A percentile compares a stretch with the other conserved stretches of the same genome.
Evolutionary conservation across 2,888 invertebrate species (phyloP).

Genomic region (Acanthosoma haemorrhoidale): DNA sequence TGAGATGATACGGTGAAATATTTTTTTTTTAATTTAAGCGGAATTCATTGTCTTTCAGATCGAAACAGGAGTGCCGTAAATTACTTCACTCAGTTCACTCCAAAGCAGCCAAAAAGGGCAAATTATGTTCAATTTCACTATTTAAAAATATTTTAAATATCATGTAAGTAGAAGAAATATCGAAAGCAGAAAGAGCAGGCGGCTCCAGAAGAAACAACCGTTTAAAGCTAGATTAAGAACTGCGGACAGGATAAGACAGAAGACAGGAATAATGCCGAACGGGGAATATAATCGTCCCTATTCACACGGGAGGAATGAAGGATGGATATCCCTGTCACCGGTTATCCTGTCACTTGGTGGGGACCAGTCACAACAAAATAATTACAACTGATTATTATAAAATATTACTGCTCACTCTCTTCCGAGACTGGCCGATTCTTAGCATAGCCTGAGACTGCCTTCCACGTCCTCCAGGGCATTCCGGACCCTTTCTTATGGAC

Average conservation of each 20-base stretch:
- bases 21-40: no score
- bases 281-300: neutral
- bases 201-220: no score
- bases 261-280: constrained; percentile 6
- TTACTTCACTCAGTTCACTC: no score
- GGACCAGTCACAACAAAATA: neutral
- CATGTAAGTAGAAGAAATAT: no score
- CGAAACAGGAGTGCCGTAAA: no score
- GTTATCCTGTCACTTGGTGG: neutral
- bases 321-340: neutral
- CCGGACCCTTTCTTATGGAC: no score
- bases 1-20: no score
- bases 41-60: no score
- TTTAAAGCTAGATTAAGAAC: neutral
- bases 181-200: no score
- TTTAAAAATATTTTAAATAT: no score
- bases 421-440: neutral
- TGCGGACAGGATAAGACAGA: neutral
- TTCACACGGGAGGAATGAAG: neutral
- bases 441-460: neutral
- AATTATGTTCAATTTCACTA: no score
- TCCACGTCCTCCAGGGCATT: neutral
- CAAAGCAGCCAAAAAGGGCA: no score
- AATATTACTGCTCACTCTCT: neutral
- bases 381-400: constrained; percentile 8